phyloP scores from a whole-genome alignment of 2,888 invertebrate species.

The Mesochorus sp. region DNA sequence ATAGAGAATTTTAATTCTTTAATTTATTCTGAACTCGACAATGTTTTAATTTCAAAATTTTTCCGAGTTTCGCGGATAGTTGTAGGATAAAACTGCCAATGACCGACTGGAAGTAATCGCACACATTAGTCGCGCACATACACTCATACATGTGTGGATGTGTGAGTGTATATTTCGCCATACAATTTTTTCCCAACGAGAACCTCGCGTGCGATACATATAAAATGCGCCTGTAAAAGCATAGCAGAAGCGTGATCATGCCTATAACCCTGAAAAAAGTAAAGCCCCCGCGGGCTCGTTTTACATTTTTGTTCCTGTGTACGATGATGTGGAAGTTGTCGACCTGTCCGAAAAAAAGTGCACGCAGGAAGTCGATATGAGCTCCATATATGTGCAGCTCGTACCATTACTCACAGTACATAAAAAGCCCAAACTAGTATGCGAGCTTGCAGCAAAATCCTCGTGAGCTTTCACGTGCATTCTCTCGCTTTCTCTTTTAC shows the following conservation, averaged over 20 bases:
- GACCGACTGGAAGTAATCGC: too few species aligned
- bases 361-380: slow-evolving; percentile 35
- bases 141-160: too few species aligned
- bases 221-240: background rate
- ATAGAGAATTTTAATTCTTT: too few species aligned
- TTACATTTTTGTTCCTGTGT: slow-evolving; percentile 11
- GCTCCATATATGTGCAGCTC: background rate
- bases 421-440: background rate
- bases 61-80: too few species aligned
- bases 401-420: background rate
- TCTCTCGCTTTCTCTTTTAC: too few species aligned
- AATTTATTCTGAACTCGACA: too few species aligned
- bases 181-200: background rate
- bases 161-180: background rate
- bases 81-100: background rate
- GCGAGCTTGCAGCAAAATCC: too few species aligned
- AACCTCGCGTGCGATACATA: background rate
- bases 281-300: background rate
- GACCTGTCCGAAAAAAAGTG: slow-evolving; percentile 19
- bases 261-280: background rate
- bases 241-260: background rate
- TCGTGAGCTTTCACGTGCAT: too few species aligned
- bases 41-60: too few species aligned
- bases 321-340: slow-evolving; percentile 5
- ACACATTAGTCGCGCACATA: too few species aligned